Conservation (phyloP, 1,140 invertebrate genomes). For the Micrasema longulum region DNA sequence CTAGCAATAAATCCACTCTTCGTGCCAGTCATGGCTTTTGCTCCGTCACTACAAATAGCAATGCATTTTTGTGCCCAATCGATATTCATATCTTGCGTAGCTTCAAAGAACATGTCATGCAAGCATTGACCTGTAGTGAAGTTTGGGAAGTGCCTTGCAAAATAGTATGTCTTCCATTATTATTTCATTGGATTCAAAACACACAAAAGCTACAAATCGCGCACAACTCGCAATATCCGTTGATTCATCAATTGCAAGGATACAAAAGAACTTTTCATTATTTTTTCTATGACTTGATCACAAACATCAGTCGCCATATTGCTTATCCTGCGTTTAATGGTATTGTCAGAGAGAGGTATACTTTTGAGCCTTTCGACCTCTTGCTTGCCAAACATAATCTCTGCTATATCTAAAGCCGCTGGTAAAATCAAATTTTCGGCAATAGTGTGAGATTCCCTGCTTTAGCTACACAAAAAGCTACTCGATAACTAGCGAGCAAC, state of each 20-base stretch:
- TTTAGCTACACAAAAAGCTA: no score
- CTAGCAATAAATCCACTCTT: background rate
- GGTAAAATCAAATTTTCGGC: constrained; percentile 3
- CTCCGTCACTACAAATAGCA: constrained; percentile 5
- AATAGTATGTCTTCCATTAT: constrained; percentile 1
- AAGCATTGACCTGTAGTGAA: background rate
- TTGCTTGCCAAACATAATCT: background rate
- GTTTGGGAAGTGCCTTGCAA: background rate
- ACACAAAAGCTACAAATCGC: no score
- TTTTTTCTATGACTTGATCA: constrained; percentile 7
- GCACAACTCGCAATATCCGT: constrained; percentile 3
- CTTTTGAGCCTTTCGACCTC: no score
- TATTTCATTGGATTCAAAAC: constrained; percentile 1
- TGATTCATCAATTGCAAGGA: constrained; percentile 1
- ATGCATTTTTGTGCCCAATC: background rate
- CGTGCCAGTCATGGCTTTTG: background rate
- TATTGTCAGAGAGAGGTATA: no score
- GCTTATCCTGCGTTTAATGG: constrained; percentile 1
- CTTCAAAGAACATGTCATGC: constrained; percentile 4
- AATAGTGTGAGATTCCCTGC: no score
- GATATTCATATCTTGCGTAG: background rate
- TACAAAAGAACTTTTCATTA: constrained; percentile 5
- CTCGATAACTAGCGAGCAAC: no score
- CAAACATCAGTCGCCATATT: constrained; percentile 4
- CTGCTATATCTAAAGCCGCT: constrained; percentile 1